phyloP scores from a whole-genome alignment of 2,888 invertebrate genomes.

The Nemoura dubitans region DNA sequence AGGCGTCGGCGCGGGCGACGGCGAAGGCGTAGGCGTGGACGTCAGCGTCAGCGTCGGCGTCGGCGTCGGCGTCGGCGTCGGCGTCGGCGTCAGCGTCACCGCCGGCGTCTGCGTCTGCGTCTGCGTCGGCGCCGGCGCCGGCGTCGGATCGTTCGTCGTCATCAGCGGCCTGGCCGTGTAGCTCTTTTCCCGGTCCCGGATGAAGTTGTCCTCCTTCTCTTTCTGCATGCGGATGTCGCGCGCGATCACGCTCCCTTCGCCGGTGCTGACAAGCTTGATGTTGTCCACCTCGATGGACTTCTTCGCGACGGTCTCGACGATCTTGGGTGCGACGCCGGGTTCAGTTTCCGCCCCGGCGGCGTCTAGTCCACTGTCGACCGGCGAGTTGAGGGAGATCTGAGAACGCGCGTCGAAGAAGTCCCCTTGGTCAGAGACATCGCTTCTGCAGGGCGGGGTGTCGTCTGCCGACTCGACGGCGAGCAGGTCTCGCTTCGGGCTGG shows the following conservation, averaged over 20 bases:
- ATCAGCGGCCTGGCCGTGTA: slow-evolving; percentile 25
- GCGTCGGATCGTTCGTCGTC: not conserved
- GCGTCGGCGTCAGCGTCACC: slow-evolving; percentile 13
- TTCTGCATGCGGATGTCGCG: slow-evolving; percentile 61
- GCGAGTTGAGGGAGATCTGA: slow-evolving; percentile 47
- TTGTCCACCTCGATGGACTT: slow-evolving; percentile 42
- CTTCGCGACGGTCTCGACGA: slow-evolving; percentile 50
- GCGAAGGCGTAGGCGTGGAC: not conserved
- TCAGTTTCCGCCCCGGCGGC: slow-evolving; percentile 40
- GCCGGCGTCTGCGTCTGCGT: too few species aligned
- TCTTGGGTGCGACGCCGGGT: slow-evolving; percentile 46
- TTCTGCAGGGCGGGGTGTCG: slow-evolving; percentile 44
- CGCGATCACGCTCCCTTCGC: slow-evolving; percentile 60
- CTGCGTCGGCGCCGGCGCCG: slow-evolving; percentile 22
- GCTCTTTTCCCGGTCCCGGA: slow-evolving; percentile 51
- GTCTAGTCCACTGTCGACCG: slow-evolving; percentile 41
- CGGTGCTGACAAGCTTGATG: slow-evolving; percentile 34
- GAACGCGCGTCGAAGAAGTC: slow-evolving; percentile 51
- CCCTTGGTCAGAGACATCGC: slow-evolving; percentile 49
- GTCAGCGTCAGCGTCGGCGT: slow-evolving; percentile 7
- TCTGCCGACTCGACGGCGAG: slow-evolving; percentile 38
- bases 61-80: not conserved
- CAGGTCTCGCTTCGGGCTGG: not conserved
- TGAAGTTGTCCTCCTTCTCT: slow-evolving; percentile 60
- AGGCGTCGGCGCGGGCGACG: slow-evolving; percentile 39